phyloP scores from a whole-genome alignment of 2,888 invertebrate species.

The Ichneumoninae sp. region DNA sequence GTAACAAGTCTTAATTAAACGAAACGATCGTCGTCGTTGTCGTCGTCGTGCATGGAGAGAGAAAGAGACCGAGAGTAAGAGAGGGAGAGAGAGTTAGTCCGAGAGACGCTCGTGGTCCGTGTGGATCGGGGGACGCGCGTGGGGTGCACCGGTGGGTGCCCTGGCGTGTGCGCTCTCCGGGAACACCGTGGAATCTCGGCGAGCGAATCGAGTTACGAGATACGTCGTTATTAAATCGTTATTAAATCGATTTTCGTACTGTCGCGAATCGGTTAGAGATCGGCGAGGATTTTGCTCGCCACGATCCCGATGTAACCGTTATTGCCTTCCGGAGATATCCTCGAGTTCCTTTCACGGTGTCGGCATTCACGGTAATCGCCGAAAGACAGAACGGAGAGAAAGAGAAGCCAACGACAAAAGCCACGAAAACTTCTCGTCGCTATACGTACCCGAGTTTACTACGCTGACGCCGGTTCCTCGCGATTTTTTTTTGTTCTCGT shows the following conservation, averaged over 20 bases:
- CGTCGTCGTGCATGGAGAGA: slow-evolving; percentile 41
- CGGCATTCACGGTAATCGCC: slow-evolving; percentile 38
- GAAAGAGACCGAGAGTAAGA: slow-evolving; percentile 36
- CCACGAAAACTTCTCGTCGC: slow-evolving; percentile 29
- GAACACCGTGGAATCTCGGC: slow-evolving; percentile 17
- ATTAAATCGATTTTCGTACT: slow-evolving; percentile 21
- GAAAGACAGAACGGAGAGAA: slow-evolving; percentile 13
- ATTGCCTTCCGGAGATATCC: slow-evolving; percentile 9
- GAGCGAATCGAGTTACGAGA: slow-evolving; percentile 33
- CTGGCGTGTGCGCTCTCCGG: slow-evolving; percentile 8
- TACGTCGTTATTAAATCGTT: slow-evolving; percentile 32
- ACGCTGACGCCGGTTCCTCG: slow-evolving; percentile 18
- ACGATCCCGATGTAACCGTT: not conserved
- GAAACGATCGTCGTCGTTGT: slow-evolving; percentile 73
- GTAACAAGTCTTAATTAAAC: slow-evolving; percentile 79
- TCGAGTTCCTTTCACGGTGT: slow-evolving; percentile 21
- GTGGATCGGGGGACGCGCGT: slow-evolving; percentile 25
- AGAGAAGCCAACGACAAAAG: slow-evolving; percentile 16
- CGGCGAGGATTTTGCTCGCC: not conserved
- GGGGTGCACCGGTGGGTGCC: slow-evolving; percentile 38
- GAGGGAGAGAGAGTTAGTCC: slow-evolving; percentile 13
- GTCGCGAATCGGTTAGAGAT: slow-evolving; percentile 28
- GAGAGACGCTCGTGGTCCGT: slow-evolving; percentile 13
- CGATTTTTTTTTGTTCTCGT: slow-evolving; percentile 30
- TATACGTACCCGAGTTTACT: slow-evolving; percentile 38